phyloP scores from a whole-genome alignment of 2,113 vertebrate species.

The Eupsittula cactorum region DNA sequence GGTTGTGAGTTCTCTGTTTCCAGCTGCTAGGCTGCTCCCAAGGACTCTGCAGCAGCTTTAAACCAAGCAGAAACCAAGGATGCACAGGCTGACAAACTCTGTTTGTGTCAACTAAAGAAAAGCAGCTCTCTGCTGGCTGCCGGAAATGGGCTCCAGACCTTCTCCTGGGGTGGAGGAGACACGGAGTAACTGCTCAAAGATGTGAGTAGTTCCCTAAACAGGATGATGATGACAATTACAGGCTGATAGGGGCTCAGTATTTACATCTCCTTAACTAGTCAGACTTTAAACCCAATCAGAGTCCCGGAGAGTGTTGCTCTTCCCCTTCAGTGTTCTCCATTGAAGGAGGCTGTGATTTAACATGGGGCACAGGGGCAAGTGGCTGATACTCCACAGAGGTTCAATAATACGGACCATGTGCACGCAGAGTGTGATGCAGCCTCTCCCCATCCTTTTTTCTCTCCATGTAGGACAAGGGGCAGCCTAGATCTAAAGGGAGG shows the following conservation, averaged over 20 bases:
- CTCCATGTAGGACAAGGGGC: not conserved
- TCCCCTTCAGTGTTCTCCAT: not conserved
- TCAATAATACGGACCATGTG: slow-evolving; percentile 72
- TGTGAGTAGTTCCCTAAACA: slow-evolving; percentile 43
- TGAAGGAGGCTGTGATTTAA: slow-evolving; percentile 68
- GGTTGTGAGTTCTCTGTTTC: not conserved
- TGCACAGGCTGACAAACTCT: slow-evolving; percentile 72
- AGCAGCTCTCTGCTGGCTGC: slow-evolving; percentile 53
- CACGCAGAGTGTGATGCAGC: not conserved
- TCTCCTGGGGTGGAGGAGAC: slow-evolving; percentile 58
- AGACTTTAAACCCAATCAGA: not conserved
- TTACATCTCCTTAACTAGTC: slow-evolving; percentile 13
- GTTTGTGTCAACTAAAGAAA: slow-evolving; percentile 65
- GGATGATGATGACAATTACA: slow-evolving; percentile 53
- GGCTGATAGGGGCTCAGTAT: slow-evolving; percentile 33
- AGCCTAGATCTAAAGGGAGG: slow-evolving; percentile 30
- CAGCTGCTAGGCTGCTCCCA: slow-evolving; percentile 24
- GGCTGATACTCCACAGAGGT: slow-evolving; percentile 52
- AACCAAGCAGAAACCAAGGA: slow-evolving; percentile 50
- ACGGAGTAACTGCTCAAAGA: slow-evolving; percentile 63
- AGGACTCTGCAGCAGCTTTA: not conserved
- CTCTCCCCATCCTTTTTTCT: not conserved
- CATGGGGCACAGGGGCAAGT: slow-evolving; percentile 44
- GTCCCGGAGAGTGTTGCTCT: not conserved
- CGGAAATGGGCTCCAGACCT: slow-evolving; percentile 74